A percentile compares a stretch with the other conserved stretches of the same genome.
phyloP scores from a whole-genome alignment of 1,140 invertebrate species.

The Trissolcus basalis region DNA sequence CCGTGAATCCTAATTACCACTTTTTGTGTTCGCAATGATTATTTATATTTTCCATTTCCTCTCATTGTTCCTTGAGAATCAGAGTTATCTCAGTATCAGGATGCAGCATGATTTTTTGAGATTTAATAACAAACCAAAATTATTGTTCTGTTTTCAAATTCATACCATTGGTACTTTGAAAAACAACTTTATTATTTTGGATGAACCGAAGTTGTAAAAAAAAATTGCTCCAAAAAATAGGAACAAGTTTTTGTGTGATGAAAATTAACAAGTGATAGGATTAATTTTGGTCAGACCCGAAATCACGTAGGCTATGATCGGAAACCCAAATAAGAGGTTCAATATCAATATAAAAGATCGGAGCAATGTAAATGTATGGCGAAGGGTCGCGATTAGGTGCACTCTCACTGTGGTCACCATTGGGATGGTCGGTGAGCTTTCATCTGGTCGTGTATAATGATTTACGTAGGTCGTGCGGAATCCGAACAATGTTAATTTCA shows the following conservation, averaged over 20 bases:
- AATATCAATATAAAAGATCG: conserved; percentile 39
- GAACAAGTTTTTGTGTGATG: too few species aligned
- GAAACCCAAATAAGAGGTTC: conserved; percentile 37
- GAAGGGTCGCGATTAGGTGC: conserved; percentile 46
- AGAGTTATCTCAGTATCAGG: too few species aligned
- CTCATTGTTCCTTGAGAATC: conserved; percentile 16
- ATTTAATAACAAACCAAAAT: too few species aligned
- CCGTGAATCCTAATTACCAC: background rate
- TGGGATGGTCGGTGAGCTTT: conserved; percentile 51
- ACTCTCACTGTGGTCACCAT: conserved; percentile 47
- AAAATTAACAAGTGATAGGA: conserved; percentile 11
- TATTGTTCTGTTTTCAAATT: too few species aligned
- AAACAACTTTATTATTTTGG: too few species aligned
- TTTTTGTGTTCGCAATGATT: background rate
- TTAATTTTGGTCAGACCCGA: conserved; percentile 11
- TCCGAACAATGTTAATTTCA: conserved; percentile 63
- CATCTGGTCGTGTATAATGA: conserved; percentile 55
- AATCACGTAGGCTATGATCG: conserved; percentile 21
- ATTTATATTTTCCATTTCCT: conserved; percentile 3
- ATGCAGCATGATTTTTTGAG: too few species aligned
- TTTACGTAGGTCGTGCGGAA: conserved; percentile 60
- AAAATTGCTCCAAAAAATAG: too few species aligned
- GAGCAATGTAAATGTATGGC: conserved; percentile 14
- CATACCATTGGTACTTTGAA: too few species aligned
- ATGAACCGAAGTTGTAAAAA: too few species aligned